Conservation (phyloP, 2,888 invertebrate species). For the Myathropa florea region DNA sequence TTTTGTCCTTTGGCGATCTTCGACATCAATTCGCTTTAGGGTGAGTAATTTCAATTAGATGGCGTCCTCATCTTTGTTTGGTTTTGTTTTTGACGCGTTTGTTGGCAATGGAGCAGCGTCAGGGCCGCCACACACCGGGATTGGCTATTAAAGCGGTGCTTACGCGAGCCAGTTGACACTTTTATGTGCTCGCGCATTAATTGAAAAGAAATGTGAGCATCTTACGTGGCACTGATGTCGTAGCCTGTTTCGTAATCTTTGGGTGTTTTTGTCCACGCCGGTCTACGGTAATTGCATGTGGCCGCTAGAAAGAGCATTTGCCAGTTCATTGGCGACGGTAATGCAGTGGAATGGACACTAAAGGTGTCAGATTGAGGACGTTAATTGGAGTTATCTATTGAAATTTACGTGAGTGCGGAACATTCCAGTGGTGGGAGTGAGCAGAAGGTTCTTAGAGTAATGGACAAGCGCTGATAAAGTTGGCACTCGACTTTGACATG, state of each 20-base stretch:
- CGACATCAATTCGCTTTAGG: slow-evolving; percentile 44
- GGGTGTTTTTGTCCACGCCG: background rate
- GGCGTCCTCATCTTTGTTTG: slow-evolving; percentile 25
- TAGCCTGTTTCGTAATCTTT: slow-evolving; percentile 24
- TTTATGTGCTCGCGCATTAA: slow-evolving; percentile 53
- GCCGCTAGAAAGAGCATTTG: slow-evolving; percentile 24
- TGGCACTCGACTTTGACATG: background rate
- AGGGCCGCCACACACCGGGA: slow-evolving; percentile 39
- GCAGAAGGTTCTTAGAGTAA: background rate
- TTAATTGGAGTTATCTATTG: slow-evolving; percentile 32
- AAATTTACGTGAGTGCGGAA: background rate
- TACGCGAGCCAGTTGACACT: slow-evolving; percentile 53
- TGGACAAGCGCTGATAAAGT: background rate
- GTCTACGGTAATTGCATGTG: slow-evolving; percentile 7
- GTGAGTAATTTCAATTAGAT: slow-evolving; percentile 69
- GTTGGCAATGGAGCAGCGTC: slow-evolving; percentile 40
- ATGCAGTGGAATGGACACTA: slow-evolving; percentile 34
- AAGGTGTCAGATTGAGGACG: slow-evolving; percentile 55
- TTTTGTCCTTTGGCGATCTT: slow-evolving; percentile 66
- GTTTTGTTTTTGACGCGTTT: slow-evolving; percentile 2
- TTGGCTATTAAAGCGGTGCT: slow-evolving; percentile 55
- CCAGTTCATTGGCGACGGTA: slow-evolving; percentile 46
- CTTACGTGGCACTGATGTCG: background rate
- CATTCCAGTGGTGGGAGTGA: background rate
- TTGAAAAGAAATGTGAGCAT: slow-evolving; percentile 25